These are phyloP conservation scores for Drosophila fuyamai DNA, from an alignment of 1,140 invertebrate species.

Conservation along the genomic window DNA sequence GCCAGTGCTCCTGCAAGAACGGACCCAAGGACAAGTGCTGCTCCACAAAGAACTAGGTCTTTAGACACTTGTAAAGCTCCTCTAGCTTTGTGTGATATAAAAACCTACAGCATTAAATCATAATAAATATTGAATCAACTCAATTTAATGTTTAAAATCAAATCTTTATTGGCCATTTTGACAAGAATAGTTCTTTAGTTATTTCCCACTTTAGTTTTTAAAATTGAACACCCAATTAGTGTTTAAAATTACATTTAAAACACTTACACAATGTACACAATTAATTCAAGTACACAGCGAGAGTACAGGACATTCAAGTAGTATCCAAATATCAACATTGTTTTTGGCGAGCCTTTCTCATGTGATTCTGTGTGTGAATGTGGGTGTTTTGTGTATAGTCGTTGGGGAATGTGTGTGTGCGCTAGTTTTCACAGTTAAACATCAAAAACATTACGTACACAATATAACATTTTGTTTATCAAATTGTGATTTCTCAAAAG, in stretches of 20 bases:
- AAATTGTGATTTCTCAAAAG: conserved; percentile 36
- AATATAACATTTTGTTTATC: conserved; percentile 37
- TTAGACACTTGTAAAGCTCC: neutral
- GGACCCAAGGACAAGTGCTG: conserved; percentile 72
- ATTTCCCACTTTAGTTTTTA: conserved; percentile 48
- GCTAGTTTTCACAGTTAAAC: conserved; percentile 58
- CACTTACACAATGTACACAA: conserved; percentile 62
- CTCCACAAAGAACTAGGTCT: conserved; percentile 36
- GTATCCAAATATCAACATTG: conserved; percentile 46
- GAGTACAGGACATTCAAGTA: conserved; percentile 22
- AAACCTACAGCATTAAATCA: neutral
- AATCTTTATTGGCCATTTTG: conserved; percentile 83
- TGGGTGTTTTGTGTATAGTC: conserved; percentile 11
- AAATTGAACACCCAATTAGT: conserved; percentile 55
- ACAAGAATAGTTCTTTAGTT: conserved; percentile 81
- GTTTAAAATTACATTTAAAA: conserved; percentile 64
- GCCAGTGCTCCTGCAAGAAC: conserved; percentile 66
- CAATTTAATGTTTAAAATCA: conserved; percentile 54
- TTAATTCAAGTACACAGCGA: conserved; percentile 31
- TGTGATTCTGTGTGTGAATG: neutral
- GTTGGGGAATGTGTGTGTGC: conserved; percentile 58
- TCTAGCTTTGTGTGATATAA: neutral
- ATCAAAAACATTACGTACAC: conserved; percentile 57
- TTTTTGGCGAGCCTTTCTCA: conserved; percentile 18
- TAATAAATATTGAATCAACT: neutral